Percentiles rank a stretch among this genome's conserved stretches.
Conservation (phyloP, 2,113 vertebrate genomes). For the Ceyx melanurus region DNA sequence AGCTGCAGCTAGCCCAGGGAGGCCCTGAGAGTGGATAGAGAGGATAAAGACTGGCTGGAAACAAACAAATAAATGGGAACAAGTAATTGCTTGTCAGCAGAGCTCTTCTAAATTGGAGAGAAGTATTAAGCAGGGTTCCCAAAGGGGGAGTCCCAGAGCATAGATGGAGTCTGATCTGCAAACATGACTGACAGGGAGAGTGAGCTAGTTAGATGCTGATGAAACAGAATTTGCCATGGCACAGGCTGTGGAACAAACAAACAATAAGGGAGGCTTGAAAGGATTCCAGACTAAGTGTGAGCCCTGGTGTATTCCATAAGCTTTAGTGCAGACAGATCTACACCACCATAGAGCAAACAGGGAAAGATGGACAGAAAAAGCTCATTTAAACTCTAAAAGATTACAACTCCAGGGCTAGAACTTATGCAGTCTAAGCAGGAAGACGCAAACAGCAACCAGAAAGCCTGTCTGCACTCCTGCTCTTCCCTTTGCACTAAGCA, state of each 20-base stretch:
- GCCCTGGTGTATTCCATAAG: constrained; percentile 8
- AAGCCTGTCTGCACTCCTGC: neutral
- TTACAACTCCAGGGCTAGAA: neutral
- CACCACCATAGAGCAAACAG: neutral
- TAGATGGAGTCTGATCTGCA: neutral
- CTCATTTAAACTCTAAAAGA: neutral
- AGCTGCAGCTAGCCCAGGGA: constrained; percentile 4
- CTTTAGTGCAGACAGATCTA: neutral
- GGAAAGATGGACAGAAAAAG: neutral
- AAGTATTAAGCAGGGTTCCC: constrained; percentile 38
- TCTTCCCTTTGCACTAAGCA: neutral
- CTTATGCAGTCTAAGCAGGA: neutral
- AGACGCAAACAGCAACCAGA: neutral
- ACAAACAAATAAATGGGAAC: neutral
- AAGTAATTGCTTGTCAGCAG: constrained; percentile 54
- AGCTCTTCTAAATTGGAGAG: constrained; percentile 39
- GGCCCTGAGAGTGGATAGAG: neutral
- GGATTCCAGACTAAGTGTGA: neutral
- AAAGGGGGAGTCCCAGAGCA: constrained; percentile 7
- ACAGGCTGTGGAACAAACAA: constrained; percentile 36
- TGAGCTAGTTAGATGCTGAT: constrained; percentile 53
- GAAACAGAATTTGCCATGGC: constrained; percentile 35
- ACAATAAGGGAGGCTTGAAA: constrained; percentile 26
- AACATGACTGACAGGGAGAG: neutral
- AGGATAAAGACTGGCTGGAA: constrained; percentile 24